Percentiles rank a stretch among this genome's conserved stretches.
Conservation (phyloP, 2,888 invertebrate genomes). For the Copidosoma aretas region DNA sequence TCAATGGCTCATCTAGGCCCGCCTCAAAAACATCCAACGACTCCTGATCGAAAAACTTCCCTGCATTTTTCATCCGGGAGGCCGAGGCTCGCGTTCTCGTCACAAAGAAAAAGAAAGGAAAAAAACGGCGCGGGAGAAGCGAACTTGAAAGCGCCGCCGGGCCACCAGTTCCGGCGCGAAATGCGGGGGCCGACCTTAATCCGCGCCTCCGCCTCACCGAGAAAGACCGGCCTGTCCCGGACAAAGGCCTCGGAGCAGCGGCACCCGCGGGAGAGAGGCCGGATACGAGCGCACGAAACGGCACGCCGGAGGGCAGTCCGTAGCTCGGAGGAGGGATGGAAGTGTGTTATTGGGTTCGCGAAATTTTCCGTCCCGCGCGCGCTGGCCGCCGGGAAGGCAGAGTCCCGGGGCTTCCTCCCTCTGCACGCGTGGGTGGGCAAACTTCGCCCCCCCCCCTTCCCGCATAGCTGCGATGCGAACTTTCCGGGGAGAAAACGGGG, state of each 20-base stretch:
- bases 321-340: conserved; percentile 2
- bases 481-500: no score
- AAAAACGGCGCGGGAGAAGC: background rate
- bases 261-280: background rate
- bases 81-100: background rate
- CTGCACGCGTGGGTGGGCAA: no score
- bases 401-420: no score
- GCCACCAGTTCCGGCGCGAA: background rate
- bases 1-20: no score
- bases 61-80: background rate
- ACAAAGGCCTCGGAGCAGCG: conserved; percentile 13
- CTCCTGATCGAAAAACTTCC: background rate
- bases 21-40: no score
- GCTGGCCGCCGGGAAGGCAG: no score
- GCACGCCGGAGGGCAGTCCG: no score
- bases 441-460: no score
- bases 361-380: no score
- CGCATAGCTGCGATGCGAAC: no score
- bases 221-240: conserved; percentile 3
- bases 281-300: background rate
- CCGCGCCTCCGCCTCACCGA: background rate
- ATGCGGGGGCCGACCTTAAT: conserved; percentile 19
- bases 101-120: background rate
- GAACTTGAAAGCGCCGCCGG: background rate
- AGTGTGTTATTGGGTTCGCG: conserved; percentile 22